phyloP scores from a whole-genome alignment of 2,113 vertebrate genomes.

The Clupea harengus region DNA sequence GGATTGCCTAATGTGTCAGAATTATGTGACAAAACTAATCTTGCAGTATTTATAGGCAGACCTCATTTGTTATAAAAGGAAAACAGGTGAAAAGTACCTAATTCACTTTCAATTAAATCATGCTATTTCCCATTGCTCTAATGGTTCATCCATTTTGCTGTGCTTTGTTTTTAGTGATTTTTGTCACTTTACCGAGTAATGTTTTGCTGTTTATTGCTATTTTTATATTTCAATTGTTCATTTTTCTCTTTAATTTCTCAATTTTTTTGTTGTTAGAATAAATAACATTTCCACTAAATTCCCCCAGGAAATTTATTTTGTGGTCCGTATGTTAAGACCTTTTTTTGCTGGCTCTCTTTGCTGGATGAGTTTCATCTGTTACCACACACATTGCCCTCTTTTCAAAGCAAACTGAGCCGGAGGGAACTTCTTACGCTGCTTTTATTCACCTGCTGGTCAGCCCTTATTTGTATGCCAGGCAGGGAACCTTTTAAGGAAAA shows the following conservation, averaged over 20 bases:
- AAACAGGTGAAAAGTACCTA: not conserved
- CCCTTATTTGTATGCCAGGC: not conserved
- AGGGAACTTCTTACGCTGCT: not conserved
- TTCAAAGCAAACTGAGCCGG: not conserved
- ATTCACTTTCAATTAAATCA: too few species aligned
- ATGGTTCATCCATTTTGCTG: not conserved
- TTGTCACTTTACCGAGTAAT: not conserved
- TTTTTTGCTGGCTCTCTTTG: not conserved
- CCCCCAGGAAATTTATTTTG: not conserved
- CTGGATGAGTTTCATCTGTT: not conserved
- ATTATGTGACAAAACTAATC: not conserved
- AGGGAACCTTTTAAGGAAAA: constrained; percentile 1
- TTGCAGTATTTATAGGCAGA: too few species aligned
- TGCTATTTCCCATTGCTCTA: not conserved
- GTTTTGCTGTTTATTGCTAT: not conserved
- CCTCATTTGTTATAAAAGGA: not conserved
- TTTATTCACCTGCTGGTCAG: not conserved
- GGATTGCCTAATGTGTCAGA: not conserved
- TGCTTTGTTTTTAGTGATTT: not conserved
- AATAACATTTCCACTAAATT: not conserved
- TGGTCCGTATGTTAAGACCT: not conserved
- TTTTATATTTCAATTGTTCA: too few species aligned
- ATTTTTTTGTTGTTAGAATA: not conserved
- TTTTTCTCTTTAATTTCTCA: not conserved
- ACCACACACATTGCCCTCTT: not conserved